Evolutionary conservation across 2,797 vertebrate genomes (phyloP), one percentile per base, ranked within the genome.

Genomic region (Acipenser ruthenus): DNA sequence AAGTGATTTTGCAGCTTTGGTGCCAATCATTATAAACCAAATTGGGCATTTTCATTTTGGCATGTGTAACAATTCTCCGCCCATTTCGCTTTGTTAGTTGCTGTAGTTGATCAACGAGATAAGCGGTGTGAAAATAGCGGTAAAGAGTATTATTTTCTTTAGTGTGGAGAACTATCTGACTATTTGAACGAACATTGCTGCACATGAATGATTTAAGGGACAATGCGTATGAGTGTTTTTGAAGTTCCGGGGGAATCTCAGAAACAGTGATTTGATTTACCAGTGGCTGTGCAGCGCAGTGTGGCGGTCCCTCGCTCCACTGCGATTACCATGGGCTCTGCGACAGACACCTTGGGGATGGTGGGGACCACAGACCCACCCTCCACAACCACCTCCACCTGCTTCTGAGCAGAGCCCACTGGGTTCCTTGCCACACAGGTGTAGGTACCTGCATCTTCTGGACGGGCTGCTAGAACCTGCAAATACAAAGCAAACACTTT

Each of bases 401-500:
- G 88, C 8, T 84, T 83, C 75, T 95, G 92, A 0, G 90, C 79
- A 0, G 86, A 75, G 15, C 95, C 96, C 48, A 94, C 79, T 8
- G 71, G 84, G 55, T 92, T 99, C 71, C 89, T 87, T 0, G 90
- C 94, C 0, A 83, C 80, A 77, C 96, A 99, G 37, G 94, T 73
- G 0, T 95, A 98, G 60, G 85, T 85, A 2, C 95, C 96, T 0
- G 87, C 76, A 0, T 99, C 91, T 37, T 93, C 90, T 0, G 78
- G 80, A 9, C 89, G 87, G 2, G 85, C 82, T 0, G 84, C 87
- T 0, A 76, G 70, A 74, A 97, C 88, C 96, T 99, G 77, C 60
- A 50, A 60, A 8, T 37, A 37, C 23, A 37, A 37, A 37, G 23
- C 23, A 37, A 37, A 37, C 23, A 37, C 1, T 37, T 37, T 37